These are phyloP conservation scores for Phalacrocorax carbo DNA, from an alignment of 2,113 vertebrate genomes.

Conservation along the genomic window DNA sequence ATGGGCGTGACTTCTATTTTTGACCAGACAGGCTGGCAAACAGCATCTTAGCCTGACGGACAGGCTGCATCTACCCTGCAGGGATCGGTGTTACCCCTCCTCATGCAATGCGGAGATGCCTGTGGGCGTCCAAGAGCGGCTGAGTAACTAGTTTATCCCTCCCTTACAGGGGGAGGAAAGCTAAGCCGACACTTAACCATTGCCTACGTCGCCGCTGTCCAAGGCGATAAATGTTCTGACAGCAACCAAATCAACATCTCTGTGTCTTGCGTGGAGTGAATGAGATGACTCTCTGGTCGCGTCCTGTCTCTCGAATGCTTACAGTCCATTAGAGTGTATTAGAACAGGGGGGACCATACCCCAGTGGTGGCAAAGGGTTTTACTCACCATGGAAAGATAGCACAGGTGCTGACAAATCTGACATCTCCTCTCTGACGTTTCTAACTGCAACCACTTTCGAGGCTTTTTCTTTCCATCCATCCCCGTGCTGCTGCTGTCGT, in stretches of 20 bases:
- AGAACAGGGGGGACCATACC: not conserved
- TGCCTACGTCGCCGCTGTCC: not conserved
- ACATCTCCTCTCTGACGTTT: slow-evolving; percentile 94
- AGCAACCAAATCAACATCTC: not conserved
- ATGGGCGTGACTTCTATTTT: not conserved
- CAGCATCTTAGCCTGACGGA: too few species aligned
- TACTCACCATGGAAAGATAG: slow-evolving; percentile 96
- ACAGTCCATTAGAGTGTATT: accelerated
- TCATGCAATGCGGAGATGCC: accelerated
- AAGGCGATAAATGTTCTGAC: not conserved
- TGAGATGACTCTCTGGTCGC: accelerated
- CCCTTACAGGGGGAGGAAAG: not conserved
- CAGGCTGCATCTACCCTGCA: not conserved
- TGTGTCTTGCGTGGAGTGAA: accelerated
- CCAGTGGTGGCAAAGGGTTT: accelerated
- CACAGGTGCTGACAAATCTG: slow-evolving; percentile 97
- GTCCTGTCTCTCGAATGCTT: not conserved
- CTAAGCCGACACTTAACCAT: not conserved
- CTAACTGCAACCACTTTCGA: slow-evolving; percentile 94
- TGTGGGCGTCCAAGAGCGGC: accelerated
- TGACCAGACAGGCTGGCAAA: not conserved
- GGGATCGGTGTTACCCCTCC: not conserved
- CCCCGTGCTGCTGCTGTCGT: slow-evolving; percentile 78
- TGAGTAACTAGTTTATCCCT: not conserved
- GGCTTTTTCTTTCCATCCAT: slow-evolving; percentile 91